Evolutionary conservation across 1,140 invertebrate genomes (phyloP), one percentile per base, ranked within the genome.

Genomic region (Drosophila micromelanica): DNA sequence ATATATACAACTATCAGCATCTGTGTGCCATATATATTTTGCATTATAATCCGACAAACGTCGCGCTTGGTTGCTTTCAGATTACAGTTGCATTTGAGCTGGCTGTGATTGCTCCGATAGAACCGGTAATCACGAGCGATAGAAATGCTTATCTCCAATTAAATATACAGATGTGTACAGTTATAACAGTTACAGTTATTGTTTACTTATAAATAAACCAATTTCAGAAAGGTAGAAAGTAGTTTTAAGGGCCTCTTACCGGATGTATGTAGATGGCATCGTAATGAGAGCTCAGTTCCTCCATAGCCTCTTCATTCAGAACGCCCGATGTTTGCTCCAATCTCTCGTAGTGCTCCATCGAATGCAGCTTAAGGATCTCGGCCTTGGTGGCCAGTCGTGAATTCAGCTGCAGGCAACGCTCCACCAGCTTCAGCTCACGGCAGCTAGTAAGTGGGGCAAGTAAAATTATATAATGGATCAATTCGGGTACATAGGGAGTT

Each of bases 261-360:
- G 96, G 95, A 93, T 98, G 96, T 92, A 98, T 94, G 92, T 96
- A 99, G 80, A 98, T 92, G 11, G 96, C 94, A 91, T 99, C 97
- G 92, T 96, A 98, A 84, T 95, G 94, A 0, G 96, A 95, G 5
- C 96, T 95, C 0, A 96, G 57, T 43, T 94, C 92, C 92, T 97
- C 96, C 67, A 97, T 92, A 69, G 94, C 93, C 11, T 94, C 93
- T 30, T 92, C 52, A 87, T 96, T 93, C 12, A 92, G 91, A 63
- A 93, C 93, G 23, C 93, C 91, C 76, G 95, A 92, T 0, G 96
- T 96, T 6, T 91, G 92, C 91, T 95, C 93, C 4, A 98, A 91
- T 72, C 95, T 92, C 7, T 96, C 94, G 60, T 93, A 94, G 7
- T 94, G 94, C 45, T 95, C 93, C 5, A 93, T 90, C 1, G 94